These are phyloP conservation scores for Meiosimyza decipiens DNA, from an alignment of 2,888 invertebrate species.

Conservation along the genomic window DNA sequence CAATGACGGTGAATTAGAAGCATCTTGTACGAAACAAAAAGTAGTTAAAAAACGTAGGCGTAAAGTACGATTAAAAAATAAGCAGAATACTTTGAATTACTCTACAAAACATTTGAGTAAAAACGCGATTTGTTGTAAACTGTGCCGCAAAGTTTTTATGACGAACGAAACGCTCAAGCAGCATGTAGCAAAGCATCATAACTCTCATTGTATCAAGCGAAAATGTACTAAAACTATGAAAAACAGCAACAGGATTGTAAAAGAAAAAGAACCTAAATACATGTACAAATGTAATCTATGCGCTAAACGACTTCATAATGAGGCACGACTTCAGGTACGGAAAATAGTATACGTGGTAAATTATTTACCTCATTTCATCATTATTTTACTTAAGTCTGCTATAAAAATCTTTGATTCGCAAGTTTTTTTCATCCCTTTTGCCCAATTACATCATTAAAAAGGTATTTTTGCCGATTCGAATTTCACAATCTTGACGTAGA, in stretches of 20 bases:
- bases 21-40: not conserved
- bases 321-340: constrained; percentile 71
- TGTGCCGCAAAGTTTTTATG: constrained; percentile 50
- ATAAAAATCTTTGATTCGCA: too few species aligned
- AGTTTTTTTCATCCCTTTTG: too few species aligned
- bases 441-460: too few species aligned
- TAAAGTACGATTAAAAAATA: not conserved
- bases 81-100: too few species aligned
- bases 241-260: not conserved
- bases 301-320: constrained; percentile 74
- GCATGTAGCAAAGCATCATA: constrained; percentile 44
- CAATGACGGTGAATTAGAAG: constrained; percentile 39
- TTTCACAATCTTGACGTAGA: too few species aligned
- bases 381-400: too few species aligned
- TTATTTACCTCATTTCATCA: too few species aligned
- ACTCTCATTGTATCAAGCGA: constrained; percentile 19
- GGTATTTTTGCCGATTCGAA: too few species aligned
- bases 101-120: constrained; percentile 27
- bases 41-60: not conserved
- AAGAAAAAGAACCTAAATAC: constrained; percentile 1
- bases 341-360: not conserved
- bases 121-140: constrained; percentile 45
- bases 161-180: constrained; percentile 46
- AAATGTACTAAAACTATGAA: too few species aligned
- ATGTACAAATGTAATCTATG: constrained; percentile 74